Conservation (phyloP, 2,888 invertebrate genomes). For the Allygus modestus region DNA sequence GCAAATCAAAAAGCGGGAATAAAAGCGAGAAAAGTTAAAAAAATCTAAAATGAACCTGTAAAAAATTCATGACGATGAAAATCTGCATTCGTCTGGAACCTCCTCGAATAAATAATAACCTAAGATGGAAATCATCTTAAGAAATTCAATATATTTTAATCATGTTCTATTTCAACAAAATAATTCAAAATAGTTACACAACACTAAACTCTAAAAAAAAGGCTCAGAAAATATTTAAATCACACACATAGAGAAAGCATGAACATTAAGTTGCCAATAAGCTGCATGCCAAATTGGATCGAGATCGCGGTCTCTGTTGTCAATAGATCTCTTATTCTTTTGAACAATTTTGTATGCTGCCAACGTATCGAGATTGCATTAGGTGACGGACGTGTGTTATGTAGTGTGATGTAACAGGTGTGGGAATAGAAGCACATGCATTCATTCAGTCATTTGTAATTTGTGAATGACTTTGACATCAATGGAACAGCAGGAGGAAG, state of each 20-base stretch:
- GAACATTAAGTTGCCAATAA: slow-evolving; percentile 43
- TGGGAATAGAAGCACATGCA: slow-evolving; percentile 9
- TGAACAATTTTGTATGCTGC: not conserved
- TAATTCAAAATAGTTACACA: slow-evolving; percentile 16
- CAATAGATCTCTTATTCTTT: slow-evolving; percentile 13
- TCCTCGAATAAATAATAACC: slow-evolving; percentile 39
- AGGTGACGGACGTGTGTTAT: not conserved
- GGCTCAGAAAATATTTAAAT: slow-evolving; percentile 31
- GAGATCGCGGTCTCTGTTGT: slow-evolving; percentile 27
- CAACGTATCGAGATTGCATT: not conserved
- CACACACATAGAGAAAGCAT: slow-evolving; percentile 54
- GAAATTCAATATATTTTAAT: not conserved
- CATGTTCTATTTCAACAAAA: slow-evolving; percentile 22
- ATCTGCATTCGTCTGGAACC: slow-evolving; percentile 26
- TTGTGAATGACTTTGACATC: slow-evolving; percentile 20
- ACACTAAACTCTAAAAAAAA: slow-evolving; percentile 34
- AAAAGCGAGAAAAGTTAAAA: slow-evolving; percentile 33
- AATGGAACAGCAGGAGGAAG: slow-evolving; percentile 5
- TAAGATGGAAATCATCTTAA: not conserved
- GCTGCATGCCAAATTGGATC: slow-evolving; percentile 54
- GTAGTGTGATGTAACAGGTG: slow-evolving; percentile 25
- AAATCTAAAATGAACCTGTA: slow-evolving; percentile 37
- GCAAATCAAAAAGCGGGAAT: not conserved
- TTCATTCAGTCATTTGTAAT: slow-evolving; percentile 9
- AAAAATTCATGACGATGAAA: slow-evolving; percentile 19